phyloP scores from a whole-genome alignment of 2,888 invertebrate genomes.

The Mechanitis mazaeus region DNA sequence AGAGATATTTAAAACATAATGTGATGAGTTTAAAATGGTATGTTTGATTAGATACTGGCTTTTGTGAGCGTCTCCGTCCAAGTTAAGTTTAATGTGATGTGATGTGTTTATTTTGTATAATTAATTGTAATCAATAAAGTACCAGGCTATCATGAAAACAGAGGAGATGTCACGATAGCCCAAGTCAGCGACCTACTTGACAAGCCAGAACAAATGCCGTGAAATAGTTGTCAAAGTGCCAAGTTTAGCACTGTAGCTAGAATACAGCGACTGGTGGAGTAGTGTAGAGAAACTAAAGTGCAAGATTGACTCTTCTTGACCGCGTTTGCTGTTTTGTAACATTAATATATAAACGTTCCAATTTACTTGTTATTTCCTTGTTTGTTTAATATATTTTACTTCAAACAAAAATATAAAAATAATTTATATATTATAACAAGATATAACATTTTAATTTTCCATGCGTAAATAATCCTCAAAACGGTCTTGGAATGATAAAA shows the following conservation, averaged over 20 bases:
- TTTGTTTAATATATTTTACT: not conserved
- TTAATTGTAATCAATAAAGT: not conserved
- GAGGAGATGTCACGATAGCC: conserved; percentile 13
- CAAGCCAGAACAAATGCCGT: conserved; percentile 55
- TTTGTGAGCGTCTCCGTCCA: too few species aligned
- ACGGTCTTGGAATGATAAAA: not conserved
- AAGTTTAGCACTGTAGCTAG: conserved; percentile 34
- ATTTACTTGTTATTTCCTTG: not conserved
- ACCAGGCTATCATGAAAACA: conserved; percentile 3
- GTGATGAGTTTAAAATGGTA: too few species aligned
- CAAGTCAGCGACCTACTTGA: conserved; percentile 49
- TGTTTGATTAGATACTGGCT: too few species aligned
- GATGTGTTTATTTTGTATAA: too few species aligned
- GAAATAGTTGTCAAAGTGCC: conserved; percentile 68
- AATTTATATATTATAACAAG: too few species aligned
- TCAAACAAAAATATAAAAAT: too few species aligned
- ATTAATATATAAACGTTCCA: conserved; percentile 8
- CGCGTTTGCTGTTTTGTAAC: conserved; percentile 16
- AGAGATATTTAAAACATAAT: too few species aligned
- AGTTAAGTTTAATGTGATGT: too few species aligned
- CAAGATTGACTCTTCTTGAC: conserved; percentile 18
- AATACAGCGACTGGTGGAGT: not conserved
- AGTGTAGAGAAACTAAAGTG: conserved; percentile 9
- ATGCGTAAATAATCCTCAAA: not conserved
- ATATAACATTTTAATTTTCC: too few species aligned